phyloP scores from a whole-genome alignment of 2,797 vertebrate genomes.

The Coranthus polyacanthus region DNA sequence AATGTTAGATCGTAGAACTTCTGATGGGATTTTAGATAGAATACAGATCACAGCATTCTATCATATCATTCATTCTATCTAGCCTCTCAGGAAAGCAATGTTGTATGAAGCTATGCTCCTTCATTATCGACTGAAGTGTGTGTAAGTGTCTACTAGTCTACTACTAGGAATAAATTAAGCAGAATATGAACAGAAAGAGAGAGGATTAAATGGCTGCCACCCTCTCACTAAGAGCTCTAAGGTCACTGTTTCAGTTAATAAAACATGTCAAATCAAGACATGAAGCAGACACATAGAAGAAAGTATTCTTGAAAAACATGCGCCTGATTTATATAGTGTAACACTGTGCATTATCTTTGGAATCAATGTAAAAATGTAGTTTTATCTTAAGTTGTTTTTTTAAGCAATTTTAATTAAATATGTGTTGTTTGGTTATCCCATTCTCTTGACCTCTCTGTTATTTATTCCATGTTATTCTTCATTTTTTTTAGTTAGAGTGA shows the following conservation, averaged over 20 bases:
- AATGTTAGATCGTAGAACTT: conserved; percentile 13
- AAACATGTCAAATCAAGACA: not conserved
- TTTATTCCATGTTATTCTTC: too few species aligned
- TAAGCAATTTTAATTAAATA: too few species aligned
- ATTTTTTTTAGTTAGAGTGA: too few species aligned
- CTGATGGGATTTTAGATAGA: conserved; percentile 35
- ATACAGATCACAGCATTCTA: conserved; percentile 38
- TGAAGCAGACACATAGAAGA: not conserved
- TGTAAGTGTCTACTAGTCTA: conserved; percentile 4
- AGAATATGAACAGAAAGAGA: conserved; percentile 10
- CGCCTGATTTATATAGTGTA: too few species aligned
- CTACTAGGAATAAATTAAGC: conserved; percentile 11
- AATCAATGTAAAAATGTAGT: too few species aligned
- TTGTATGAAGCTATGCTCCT: conserved; percentile 10
- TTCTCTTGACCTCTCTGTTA: too few species aligned
- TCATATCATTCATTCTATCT: too few species aligned
- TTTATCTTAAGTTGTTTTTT: too few species aligned
- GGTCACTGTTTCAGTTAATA: not conserved
- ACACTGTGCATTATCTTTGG: too few species aligned
- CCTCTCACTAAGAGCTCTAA: conserved; percentile 6
- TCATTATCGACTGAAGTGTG: conserved; percentile 33
- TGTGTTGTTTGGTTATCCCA: too few species aligned
- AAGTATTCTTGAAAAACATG: too few species aligned
- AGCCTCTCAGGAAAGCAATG: conserved; percentile 1
- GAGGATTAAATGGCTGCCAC: not conserved